Evolutionary conservation across 2,888 invertebrate species (phyloP), one percentile per base, ranked within the genome.

Genomic region (Rambutsinella grinnellia): DNA sequence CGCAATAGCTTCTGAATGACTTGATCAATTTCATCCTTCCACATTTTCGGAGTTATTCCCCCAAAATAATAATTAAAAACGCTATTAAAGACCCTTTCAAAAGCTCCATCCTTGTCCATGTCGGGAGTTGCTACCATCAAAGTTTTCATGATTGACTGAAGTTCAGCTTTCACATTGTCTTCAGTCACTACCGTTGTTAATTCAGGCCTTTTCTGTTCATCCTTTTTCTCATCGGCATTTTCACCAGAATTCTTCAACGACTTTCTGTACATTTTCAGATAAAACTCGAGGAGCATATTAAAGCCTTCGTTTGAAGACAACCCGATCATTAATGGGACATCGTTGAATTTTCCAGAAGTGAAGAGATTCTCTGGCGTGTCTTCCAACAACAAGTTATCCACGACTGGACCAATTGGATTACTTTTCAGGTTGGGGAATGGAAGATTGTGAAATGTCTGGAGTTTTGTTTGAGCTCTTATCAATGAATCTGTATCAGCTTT

Each of bases 11-110:
- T 71, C 19, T 76, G 58, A 23, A 79, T 44, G 5, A 72, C 65
- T 51, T 58, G 47, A 8, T 75, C 67, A 27, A 60, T 24, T 49
- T 79, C 62, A 23, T 58, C n/a, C 10, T 8, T 24, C 63, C 72
- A 66, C 27, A 47, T 15, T 17, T 65, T 76, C 58, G 67, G 1
- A 13, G 36, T 49, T 2, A 74, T 72, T n/a, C 72, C 57, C 44
- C 74, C 76, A 72, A 83, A 82, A 68, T 83, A 83, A 65, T 74
- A 80, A 19, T 62, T 71, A 82, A 82, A 83, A 68, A 82, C 76
- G 47, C 76, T 81, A n/a, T 80, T 60, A 47, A 81, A 81, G n/a
- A 81, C 67, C 8, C 67, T 62, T 2, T 74, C 68, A 69, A 79
- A 78, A 0, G 76, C 76, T 3, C 47, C 72, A 28, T 62, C 63